These are phyloP conservation scores for Melospiza georgiana DNA, from an alignment of 2,113 vertebrate genomes.

Conservation along the genomic window DNA sequence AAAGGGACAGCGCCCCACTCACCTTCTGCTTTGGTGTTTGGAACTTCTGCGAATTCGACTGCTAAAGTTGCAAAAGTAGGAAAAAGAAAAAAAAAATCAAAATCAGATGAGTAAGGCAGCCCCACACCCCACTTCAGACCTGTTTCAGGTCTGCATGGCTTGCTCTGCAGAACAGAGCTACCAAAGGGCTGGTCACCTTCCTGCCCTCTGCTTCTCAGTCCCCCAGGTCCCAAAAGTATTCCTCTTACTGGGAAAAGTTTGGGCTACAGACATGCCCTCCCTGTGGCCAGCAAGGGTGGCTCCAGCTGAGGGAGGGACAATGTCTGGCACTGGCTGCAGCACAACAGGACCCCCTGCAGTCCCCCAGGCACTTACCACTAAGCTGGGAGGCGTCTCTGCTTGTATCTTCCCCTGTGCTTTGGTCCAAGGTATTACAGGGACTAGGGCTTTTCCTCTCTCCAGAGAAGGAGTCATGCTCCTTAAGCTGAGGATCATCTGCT, in stretches of 20 bases:
- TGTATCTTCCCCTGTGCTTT: slow-evolving; percentile 41
- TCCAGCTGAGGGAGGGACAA: neutral
- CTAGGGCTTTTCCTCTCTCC: slow-evolving; percentile 17
- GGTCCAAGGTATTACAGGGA: slow-evolving; percentile 42
- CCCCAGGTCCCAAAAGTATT: neutral
- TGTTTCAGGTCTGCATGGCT: neutral
- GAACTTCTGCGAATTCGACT: neutral
- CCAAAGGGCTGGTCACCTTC: neutral
- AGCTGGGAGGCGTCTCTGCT: slow-evolving; percentile 41
- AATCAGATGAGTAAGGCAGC: neutral
- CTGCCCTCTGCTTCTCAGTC: neutral
- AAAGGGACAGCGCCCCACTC: neutral
- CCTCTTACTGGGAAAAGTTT: neutral
- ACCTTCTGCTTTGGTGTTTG: slow-evolving; percentile 70
- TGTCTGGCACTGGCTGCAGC: neutral
- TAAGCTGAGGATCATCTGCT: neutral
- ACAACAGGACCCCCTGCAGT: neutral
- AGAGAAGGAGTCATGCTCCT: neutral
- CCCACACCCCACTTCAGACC: neutral
- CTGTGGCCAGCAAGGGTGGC: neutral
- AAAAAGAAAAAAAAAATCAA: accelerated
- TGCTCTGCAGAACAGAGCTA: neutral
- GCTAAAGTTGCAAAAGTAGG: neutral
- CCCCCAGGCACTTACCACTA: slow-evolving; percentile 33
- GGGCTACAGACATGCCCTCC: accelerated